Evolutionary conservation across 2,113 vertebrate genomes (phyloP), one percentile per base, ranked within the genome.

Genomic region (Takifugu flavidus): DNA sequence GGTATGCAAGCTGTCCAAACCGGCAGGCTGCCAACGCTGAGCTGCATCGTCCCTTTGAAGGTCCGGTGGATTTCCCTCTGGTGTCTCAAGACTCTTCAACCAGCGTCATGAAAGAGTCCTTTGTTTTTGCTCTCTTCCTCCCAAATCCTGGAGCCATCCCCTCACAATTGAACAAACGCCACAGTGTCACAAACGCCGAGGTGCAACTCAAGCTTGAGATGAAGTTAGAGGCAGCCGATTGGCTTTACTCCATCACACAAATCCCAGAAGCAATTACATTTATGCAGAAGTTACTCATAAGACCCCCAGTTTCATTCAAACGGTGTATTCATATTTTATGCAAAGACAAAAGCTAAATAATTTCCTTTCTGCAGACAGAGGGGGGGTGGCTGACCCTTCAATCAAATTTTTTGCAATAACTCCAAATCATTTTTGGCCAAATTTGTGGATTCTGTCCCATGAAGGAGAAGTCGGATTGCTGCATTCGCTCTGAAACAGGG

Each of bases 1-100:
- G 62, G 61, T 70, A 68, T 77, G 59, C 82, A 89, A 86, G 79
- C 86, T 86, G 87, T 85, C 83, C 80, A 86, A 87, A 77, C 68
- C 68, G 61, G 65, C 72, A 59, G 29, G 62, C 57, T 77, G 86
- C 80, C 84, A 87, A 75, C 70, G 67, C 57, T 54, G 72, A 27
- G 20, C 82, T 75, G 77, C 2, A 56, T 57, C 27, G 56, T 49
- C 34, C 51, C 62, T 85, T 88, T 87, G 85, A 86, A 80, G 86
- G 80, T 82, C 81, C 79, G 70, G 53, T 87, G 86, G 75, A 81
- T 78, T 78, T 80, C 84, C 75, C 75, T 77, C 72, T 67, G 68
- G 67, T 72, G 71, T 83, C 82, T 83, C 62, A 64, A 65, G 71
- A 52, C 77, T 85, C 65, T 78, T 72, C 66, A 78, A 74, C 74